Conservation (phyloP, 2,113 vertebrate genomes). For the Hemiprocne comata region DNA sequence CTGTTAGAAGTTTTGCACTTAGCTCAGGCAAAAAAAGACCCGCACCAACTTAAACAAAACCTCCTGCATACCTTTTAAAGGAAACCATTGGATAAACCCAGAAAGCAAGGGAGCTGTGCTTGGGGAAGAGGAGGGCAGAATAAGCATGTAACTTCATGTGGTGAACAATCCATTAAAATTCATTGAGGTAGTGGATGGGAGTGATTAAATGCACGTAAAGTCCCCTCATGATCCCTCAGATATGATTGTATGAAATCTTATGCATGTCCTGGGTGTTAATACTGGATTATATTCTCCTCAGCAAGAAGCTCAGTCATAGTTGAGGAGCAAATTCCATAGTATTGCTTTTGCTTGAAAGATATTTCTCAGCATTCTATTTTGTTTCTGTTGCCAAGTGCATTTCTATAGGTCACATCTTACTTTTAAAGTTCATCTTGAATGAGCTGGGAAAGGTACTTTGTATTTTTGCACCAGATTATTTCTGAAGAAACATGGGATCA, state of each 20-base stretch:
- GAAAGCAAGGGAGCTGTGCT: neutral
- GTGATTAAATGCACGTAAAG: neutral
- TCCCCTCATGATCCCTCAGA: neutral
- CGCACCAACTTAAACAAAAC: neutral
- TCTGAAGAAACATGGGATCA: neutral
- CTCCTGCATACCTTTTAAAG: neutral
- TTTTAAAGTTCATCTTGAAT: neutral
- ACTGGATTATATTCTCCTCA: neutral
- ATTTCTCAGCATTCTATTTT: neutral
- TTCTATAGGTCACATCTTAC: neutral
- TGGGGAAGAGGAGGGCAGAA: neutral
- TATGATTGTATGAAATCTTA: neutral
- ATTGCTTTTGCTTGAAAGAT: neutral
- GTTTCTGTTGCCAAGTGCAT: neutral
- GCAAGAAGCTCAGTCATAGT: neutral
- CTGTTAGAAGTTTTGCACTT: constrained; percentile 2
- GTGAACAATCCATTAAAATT: neutral
- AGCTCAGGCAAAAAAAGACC: neutral
- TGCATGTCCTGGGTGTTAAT: neutral
- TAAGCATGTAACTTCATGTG: neutral
- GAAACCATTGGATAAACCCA: neutral
- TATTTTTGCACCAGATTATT: neutral
- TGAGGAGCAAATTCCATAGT: neutral
- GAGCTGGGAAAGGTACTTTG: neutral
- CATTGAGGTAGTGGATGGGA: neutral